Evolutionary conservation across 1,140 invertebrate species (phyloP).

Genomic region (Sitophilus oryzae): DNA sequence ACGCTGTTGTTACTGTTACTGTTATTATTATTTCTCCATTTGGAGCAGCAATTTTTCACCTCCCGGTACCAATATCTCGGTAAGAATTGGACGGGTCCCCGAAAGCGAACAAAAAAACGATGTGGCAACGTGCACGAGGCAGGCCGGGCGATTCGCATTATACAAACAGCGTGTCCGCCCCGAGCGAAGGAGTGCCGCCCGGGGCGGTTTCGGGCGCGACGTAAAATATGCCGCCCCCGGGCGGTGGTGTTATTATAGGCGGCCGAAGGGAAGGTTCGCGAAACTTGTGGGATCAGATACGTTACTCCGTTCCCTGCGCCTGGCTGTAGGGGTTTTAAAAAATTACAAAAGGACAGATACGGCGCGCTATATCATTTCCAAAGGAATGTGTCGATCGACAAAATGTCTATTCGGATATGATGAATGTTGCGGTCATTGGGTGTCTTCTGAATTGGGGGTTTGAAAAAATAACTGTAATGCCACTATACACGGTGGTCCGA

Average conservation of each 20-base stretch:
- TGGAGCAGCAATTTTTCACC: too few species aligned
- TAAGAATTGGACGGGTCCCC: background rate
- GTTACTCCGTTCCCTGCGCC: constrained; percentile 13
- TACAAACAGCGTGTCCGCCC: constrained; percentile 24
- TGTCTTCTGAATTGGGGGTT: too few species aligned
- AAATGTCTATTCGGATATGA: too few species aligned
- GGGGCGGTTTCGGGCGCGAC: constrained; percentile 21
- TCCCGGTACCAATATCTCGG: background rate
- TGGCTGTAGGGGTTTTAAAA: background rate
- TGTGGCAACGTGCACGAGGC: constrained; percentile 13
- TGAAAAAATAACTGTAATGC: too few species aligned
- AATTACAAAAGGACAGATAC: background rate
- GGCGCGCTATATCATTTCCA: background rate
- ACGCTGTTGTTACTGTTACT: too few species aligned
- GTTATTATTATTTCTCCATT: too few species aligned
- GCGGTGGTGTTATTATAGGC: background rate
- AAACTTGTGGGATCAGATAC: constrained; percentile 24
- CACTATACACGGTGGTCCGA: too few species aligned
- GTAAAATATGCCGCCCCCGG: constrained; percentile 21
- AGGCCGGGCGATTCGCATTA: constrained; percentile 14
- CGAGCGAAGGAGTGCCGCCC: constrained; percentile 23
- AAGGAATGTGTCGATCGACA: too few species aligned
- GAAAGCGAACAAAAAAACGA: constrained; percentile 1
- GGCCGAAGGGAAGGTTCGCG: background rate
- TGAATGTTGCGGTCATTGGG: too few species aligned